phyloP scores from a whole-genome alignment of 1,140 invertebrate genomes.

The Listronotus bonariensis region DNA sequence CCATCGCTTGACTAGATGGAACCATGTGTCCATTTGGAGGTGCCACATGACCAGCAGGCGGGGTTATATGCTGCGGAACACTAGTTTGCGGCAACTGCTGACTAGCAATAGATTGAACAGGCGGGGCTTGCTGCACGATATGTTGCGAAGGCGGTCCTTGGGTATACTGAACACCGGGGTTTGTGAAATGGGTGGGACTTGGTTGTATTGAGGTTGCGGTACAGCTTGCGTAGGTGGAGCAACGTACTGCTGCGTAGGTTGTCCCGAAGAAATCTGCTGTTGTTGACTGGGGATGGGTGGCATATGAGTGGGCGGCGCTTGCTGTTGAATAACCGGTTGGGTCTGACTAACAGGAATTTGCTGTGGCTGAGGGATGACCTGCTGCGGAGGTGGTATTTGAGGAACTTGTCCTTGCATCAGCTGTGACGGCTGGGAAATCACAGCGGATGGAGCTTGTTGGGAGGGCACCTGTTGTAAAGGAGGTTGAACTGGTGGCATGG shows the following conservation, averaged over 20 bases:
- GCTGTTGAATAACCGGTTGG: slow-evolving; percentile 11
- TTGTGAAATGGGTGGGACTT: slow-evolving; percentile 11
- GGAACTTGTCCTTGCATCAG: slow-evolving; percentile 5
- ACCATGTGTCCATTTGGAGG: slow-evolving; percentile 4
- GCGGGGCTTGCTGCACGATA: not conserved
- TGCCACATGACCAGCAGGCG: too few species aligned
- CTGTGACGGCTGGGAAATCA: not conserved
- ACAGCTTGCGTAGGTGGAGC: slow-evolving; percentile 10
- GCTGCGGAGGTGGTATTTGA: slow-evolving; percentile 14
- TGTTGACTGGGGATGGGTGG: not conserved
- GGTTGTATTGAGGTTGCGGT: slow-evolving; percentile 10
- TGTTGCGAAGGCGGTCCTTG: slow-evolving; percentile 14
- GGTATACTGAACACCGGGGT: slow-evolving; percentile 6
- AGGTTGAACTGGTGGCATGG: slow-evolving; percentile 1
- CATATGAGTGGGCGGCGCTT: slow-evolving; percentile 1
- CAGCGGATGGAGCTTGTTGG: not conserved
- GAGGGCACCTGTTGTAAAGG: slow-evolving; percentile 1
- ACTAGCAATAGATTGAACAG: slow-evolving; percentile 17
- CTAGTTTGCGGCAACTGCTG: slow-evolving; percentile 17
- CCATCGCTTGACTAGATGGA: slow-evolving; percentile 2
- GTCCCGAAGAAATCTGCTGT: slow-evolving; percentile 1
- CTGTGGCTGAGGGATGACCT: slow-evolving; percentile 18
- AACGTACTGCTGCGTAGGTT: slow-evolving; percentile 10
- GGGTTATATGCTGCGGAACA: slow-evolving; percentile 1
- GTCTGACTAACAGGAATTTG: slow-evolving; percentile 14